phyloP scores from a whole-genome alignment of 2,113 vertebrate genomes.

The Ochotona curzoniae region DNA sequence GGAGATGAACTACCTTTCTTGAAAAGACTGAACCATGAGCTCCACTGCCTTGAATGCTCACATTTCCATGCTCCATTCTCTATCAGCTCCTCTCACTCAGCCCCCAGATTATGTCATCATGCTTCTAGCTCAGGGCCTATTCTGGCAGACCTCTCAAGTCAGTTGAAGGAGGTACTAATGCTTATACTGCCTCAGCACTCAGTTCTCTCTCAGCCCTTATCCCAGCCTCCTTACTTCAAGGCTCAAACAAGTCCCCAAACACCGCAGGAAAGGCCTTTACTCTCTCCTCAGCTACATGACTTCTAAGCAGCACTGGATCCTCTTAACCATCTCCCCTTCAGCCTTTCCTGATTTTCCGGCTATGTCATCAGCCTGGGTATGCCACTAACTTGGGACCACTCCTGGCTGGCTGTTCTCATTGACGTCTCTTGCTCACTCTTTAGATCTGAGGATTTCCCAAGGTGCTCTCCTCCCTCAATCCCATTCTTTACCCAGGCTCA shows the following conservation, averaged over 20 bases:
- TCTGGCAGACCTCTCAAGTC: not conserved
- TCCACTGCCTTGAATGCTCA: not conserved
- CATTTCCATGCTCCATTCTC: not conserved
- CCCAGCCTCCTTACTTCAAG: not conserved
- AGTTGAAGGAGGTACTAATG: not conserved
- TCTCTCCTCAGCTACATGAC: not conserved
- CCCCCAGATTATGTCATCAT: not conserved
- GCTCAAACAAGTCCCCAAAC: not conserved
- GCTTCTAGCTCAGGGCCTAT: not conserved
- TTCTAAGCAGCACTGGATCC: not conserved
- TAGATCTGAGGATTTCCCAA: not conserved
- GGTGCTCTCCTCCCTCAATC: not conserved
- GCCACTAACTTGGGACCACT: not conserved
- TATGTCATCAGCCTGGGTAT: not conserved
- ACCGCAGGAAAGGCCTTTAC: not conserved
- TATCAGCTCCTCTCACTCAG: not conserved
- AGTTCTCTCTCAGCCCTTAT: too few species aligned
- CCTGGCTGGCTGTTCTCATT: not conserved
- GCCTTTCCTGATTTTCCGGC: not conserved
- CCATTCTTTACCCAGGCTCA: not conserved
- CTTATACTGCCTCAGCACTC: not conserved
- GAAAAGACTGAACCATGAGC: not conserved
- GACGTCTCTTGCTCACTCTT: not conserved
- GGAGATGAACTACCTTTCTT: not conserved
- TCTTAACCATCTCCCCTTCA: not conserved